Percentiles rank a stretch among this genome's conserved stretches.
Evolutionary conservation across 2,888 invertebrate species (phyloP).

Genomic region (Polydrusus cervinus): DNA sequence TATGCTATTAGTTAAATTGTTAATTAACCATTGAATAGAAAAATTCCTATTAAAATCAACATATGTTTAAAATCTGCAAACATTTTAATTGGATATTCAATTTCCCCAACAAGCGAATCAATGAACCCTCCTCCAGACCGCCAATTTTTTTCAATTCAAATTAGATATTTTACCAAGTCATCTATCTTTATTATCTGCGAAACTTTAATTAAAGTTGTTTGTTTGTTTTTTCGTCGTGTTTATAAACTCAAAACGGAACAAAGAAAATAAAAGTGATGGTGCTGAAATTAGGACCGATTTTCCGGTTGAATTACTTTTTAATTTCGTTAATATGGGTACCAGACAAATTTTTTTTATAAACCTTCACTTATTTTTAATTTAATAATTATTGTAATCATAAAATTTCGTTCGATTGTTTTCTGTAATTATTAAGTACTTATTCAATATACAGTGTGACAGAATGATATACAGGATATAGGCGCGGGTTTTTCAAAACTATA

Average conservation of each 20-base stretch:
- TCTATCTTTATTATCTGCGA: slow-evolving; percentile 1
- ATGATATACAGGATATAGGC: too few relatives aligned
- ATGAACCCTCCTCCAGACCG: background rate
- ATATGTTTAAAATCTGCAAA: too few relatives aligned
- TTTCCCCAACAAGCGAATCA: background rate
- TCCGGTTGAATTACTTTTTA: slow-evolving; percentile 2
- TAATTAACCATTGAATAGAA: too few relatives aligned
- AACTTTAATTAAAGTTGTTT: slow-evolving; percentile 3
- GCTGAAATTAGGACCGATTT: slow-evolving; percentile 3
- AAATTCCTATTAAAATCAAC: too few relatives aligned
- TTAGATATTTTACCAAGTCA: slow-evolving; percentile 22
- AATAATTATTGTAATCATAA: too few relatives aligned
- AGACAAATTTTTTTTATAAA: background rate
- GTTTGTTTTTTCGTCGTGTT: background rate
- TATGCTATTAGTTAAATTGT: too few relatives aligned
- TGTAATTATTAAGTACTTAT: too few relatives aligned
- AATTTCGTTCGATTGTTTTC: too few relatives aligned
- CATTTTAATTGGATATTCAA: background rate
- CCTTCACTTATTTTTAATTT: background rate
- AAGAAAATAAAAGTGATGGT: slow-evolving; percentile 21
- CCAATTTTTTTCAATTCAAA: slow-evolving; percentile 4
- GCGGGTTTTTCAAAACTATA: too few relatives aligned
- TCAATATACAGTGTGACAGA: too few relatives aligned
- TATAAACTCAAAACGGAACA: background rate
- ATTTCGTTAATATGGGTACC: background rate